phyloP scores from a whole-genome alignment of 1,140 invertebrate species.

The Linepithema humile region DNA sequence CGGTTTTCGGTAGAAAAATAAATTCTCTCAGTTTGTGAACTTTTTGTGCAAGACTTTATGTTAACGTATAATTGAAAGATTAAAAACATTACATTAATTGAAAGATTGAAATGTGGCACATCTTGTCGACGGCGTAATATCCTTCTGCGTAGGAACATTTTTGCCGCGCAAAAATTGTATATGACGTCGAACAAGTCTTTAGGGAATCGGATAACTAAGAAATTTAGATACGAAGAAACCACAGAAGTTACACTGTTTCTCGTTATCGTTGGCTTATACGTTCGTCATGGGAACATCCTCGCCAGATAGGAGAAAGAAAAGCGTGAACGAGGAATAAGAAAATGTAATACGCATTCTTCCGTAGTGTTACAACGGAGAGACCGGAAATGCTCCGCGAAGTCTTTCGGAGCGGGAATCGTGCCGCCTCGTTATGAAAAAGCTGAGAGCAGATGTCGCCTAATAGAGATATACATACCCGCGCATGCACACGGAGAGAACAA shows the following conservation, averaged over 20 bases:
- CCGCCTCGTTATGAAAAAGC: conserved; percentile 70
- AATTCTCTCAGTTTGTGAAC: too few relatives aligned
- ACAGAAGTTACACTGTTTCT: conserved; percentile 21
- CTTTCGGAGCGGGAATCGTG: conserved; percentile 31
- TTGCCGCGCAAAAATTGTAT: not conserved
- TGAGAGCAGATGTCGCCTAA: conserved; percentile 75
- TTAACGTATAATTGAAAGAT: too few relatives aligned
- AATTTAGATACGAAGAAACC: conserved; percentile 31
- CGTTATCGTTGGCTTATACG: conserved; percentile 44
- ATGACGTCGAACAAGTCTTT: conserved; percentile 47
- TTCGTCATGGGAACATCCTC: conserved; percentile 29
- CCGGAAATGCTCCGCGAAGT: conserved; percentile 51
- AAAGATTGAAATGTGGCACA: not conserved
- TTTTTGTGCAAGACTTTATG: too few relatives aligned
- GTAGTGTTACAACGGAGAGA: not conserved
- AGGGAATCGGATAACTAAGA: conserved; percentile 40
- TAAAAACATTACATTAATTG: too few relatives aligned
- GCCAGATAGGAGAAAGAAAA: conserved; percentile 34
- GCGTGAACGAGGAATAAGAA: conserved; percentile 21
- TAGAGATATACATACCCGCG: conserved; percentile 68
- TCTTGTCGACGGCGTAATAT: not conserved
- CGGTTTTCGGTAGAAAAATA: too few relatives aligned
- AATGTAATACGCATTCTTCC: conserved; percentile 33
- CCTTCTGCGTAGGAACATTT: not conserved
- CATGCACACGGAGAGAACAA: not conserved